Conservation (phyloP, 1,140 invertebrate genomes). For the Cyclina sinensis region DNA sequence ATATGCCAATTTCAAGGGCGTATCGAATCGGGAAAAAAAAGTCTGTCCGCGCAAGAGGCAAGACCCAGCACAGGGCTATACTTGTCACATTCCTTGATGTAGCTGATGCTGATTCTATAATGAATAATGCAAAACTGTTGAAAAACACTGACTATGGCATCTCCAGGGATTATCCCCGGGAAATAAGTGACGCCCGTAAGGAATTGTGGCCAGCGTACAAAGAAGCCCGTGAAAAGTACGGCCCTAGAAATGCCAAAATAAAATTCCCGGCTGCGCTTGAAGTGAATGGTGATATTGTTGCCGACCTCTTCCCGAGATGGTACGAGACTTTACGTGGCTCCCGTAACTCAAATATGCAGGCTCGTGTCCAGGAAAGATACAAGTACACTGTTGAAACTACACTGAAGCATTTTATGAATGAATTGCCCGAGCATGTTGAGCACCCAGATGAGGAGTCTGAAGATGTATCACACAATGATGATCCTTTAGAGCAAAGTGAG, state of each 20-base stretch:
- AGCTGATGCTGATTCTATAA: neutral
- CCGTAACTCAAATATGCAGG: too few species aligned
- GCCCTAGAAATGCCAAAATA: neutral
- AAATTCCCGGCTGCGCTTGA: neutral
- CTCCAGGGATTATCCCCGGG: slow-evolving; percentile 5
- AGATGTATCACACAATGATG: too few species aligned
- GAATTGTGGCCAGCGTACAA: neutral
- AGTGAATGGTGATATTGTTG: neutral
- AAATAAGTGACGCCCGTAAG: neutral
- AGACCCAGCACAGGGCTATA: neutral
- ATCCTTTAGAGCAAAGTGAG: too few species aligned
- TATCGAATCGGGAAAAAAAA: too few species aligned
- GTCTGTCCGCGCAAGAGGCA: too few species aligned
- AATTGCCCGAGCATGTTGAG: too few species aligned
- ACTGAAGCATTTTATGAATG: too few species aligned
- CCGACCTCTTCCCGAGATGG: neutral
- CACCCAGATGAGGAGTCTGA: too few species aligned
- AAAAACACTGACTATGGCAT: neutral
- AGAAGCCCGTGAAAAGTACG: neutral
- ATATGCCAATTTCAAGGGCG: too few species aligned
- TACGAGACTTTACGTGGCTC: too few species aligned
- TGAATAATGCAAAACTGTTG: neutral
- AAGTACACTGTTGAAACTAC: too few species aligned
- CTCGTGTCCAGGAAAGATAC: too few species aligned
- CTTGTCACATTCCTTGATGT: neutral